Evolutionary conservation across 2,797 vertebrate species (phyloP).

Genomic region (Sparus aurata): DNA sequence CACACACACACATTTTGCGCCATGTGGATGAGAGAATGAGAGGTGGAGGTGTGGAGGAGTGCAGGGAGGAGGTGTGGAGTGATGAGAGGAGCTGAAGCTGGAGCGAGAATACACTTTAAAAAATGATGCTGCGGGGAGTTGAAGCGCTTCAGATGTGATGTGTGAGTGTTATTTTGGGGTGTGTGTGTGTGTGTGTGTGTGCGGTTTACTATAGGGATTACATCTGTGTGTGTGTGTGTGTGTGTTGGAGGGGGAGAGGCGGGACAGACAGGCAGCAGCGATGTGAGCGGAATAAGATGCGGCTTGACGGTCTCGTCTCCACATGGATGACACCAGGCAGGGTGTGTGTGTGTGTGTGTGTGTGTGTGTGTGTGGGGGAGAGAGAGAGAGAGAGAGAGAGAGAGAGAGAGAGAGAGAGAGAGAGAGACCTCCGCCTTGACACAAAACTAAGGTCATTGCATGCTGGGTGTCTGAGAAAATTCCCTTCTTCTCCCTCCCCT

Average conservation of each 20-base stretch:
- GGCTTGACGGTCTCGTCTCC: slow-evolving; percentile 54
- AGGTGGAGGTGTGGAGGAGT: not conserved
- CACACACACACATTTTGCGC: not conserved
- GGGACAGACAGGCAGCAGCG: slow-evolving; percentile 56
- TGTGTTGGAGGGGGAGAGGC: slow-evolving; percentile 45
- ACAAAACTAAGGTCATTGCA: slow-evolving; percentile 77
- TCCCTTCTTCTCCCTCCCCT: slow-evolving; percentile 20
- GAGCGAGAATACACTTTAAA: not conserved
- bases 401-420: slow-evolving; percentile 11
- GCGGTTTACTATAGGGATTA: slow-evolving; percentile 52
- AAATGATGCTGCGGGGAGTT: slow-evolving; percentile 32
- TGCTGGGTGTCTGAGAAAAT: slow-evolving; percentile 69
- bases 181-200: slow-evolving; percentile 32
- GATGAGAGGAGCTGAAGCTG: not conserved
- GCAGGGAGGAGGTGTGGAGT: slow-evolving; percentile 15
- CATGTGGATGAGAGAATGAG: slow-evolving; percentile 52
- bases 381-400: no score
- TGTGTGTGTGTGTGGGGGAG: slow-evolving; percentile 2
- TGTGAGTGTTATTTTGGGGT: slow-evolving; percentile 7
- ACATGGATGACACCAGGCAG: slow-evolving; percentile 65
- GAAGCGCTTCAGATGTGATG: not conserved
- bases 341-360: slow-evolving; percentile 29
- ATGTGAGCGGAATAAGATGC: slow-evolving; percentile 70
- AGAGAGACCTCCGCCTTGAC: slow-evolving; percentile 64
- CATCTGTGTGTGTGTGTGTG: slow-evolving; percentile 24